Evolutionary conservation across 2,113 vertebrate species (phyloP).

Genomic region (Podarcis cretensis): DNA sequence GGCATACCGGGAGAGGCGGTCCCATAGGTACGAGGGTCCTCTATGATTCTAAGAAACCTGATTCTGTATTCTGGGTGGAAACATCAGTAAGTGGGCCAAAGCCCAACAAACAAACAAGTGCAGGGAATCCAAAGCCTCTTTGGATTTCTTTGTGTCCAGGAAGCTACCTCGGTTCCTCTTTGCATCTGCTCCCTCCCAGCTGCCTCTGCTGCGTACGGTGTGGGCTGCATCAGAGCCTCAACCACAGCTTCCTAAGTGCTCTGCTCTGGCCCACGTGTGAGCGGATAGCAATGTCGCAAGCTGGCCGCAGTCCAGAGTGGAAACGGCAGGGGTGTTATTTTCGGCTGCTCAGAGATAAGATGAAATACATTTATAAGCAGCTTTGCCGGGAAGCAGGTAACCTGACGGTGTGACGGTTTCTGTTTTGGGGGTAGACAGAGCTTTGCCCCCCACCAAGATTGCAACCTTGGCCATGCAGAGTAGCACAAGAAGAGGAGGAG

Average conservation of each 20-base stretch:
- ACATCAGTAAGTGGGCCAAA: background rate
- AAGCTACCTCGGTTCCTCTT: background rate
- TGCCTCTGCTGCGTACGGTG: background rate
- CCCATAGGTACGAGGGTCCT: no score
- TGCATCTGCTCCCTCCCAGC: background rate
- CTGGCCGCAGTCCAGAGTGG: background rate
- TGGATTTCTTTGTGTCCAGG: no score
- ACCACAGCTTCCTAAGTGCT: background rate
- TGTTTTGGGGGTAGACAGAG: background rate
- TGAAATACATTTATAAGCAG: background rate
- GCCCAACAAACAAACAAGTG: background rate
- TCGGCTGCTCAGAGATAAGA: background rate
- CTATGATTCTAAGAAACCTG: no score
- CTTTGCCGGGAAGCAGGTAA: background rate
- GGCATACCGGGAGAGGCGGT: no score
- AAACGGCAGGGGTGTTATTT: conserved; percentile 12
- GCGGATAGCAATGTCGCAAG: background rate
- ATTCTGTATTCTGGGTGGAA: background rate
- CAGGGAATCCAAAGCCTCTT: background rate
- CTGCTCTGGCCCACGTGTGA: background rate
- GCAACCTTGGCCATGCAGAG: background rate
- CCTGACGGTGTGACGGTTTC: no score
- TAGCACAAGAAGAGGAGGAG: no score
- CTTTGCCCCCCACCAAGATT: background rate
- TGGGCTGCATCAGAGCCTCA: background rate